phyloP scores from a whole-genome alignment of 2,888 invertebrate species.

The Celastrina argiolus region DNA sequence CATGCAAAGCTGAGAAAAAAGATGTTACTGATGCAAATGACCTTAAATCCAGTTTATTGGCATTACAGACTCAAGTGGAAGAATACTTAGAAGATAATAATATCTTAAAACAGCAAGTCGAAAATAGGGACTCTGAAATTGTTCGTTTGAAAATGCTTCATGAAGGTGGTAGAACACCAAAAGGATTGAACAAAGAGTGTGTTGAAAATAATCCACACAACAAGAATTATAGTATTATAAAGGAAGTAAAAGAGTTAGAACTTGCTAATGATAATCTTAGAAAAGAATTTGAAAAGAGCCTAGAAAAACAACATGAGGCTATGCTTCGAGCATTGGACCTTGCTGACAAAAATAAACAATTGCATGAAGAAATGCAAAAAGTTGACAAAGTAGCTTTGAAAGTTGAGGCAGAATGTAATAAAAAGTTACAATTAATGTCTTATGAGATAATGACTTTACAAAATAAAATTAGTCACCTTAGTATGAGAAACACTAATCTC shows the following conservation, averaged over 20 bases:
- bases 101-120: constrained; percentile 60
- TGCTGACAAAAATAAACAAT: constrained; percentile 83
- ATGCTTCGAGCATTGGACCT: constrained; percentile 85
- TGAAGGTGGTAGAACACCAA: constrained; percentile 83
- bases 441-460: constrained; percentile 79
- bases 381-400: constrained; percentile 85
- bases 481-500: constrained; percentile 67
- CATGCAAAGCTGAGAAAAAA: constrained; percentile 51
- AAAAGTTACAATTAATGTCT: constrained; percentile 79
- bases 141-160: constrained; percentile 81
- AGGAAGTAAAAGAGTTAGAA: constrained; percentile 79
- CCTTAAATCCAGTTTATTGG: constrained; percentile 61
- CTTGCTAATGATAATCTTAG: constrained; percentile 71
- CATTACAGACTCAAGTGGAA: constrained; percentile 65
- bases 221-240: constrained; percentile 76
- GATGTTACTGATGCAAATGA: constrained; percentile 62
- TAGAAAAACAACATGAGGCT: constrained; percentile 87
- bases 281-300: constrained; percentile 71
- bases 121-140: constrained; percentile 83
- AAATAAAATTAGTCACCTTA: constrained; percentile 70
- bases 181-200: constrained; percentile 81
- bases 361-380: constrained; percentile 84
- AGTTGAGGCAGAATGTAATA: constrained; percentile 87
- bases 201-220: constrained; percentile 78
- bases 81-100: constrained; percentile 58